These are phyloP conservation scores for Drosophila rhopaloa DNA, from an alignment of 1,140 invertebrate species.

Conservation along the genomic window DNA sequence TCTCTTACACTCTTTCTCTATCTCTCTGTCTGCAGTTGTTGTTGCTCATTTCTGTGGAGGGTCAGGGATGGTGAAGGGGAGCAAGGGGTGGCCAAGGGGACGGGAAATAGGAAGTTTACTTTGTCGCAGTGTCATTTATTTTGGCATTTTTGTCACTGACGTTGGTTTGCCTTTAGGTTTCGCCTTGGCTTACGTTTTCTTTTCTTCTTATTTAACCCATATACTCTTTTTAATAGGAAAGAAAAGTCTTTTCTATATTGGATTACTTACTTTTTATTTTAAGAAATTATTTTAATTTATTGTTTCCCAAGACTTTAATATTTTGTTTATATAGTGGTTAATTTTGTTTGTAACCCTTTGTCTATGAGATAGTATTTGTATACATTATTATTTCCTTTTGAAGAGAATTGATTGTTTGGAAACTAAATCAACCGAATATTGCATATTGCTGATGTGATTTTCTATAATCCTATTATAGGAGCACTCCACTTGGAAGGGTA, in stretches of 20 bases:
- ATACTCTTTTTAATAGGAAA: no score
- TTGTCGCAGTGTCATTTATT: conserved; percentile 82
- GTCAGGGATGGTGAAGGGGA: background rate
- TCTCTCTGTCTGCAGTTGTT: conserved; percentile 1
- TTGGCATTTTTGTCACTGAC: conserved; percentile 71
- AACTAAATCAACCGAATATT: conserved; percentile 14
- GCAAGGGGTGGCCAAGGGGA: background rate
- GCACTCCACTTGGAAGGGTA: conserved; percentile 12
- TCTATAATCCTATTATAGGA: conserved; percentile 4
- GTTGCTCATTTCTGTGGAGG: conserved; percentile 49
- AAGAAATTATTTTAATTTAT: no score
- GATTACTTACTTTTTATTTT: no score
- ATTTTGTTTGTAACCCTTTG: no score
- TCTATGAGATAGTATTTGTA: no score
- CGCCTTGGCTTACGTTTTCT: background rate
- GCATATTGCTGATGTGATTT: conserved; percentile 20
- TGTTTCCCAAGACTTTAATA: no score
- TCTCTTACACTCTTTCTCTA: background rate
- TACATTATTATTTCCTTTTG: background rate
- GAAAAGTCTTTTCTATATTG: background rate
- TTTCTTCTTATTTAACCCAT: background rate
- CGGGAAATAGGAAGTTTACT: conserved; percentile 68
- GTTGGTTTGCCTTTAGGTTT: conserved; percentile 17
- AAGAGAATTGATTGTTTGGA: conserved; percentile 23
- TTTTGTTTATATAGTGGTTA: no score